These are phyloP conservation scores for Molossus alvarezi DNA, from an alignment of 2,797 vertebrate species.

Conservation along the genomic window DNA sequence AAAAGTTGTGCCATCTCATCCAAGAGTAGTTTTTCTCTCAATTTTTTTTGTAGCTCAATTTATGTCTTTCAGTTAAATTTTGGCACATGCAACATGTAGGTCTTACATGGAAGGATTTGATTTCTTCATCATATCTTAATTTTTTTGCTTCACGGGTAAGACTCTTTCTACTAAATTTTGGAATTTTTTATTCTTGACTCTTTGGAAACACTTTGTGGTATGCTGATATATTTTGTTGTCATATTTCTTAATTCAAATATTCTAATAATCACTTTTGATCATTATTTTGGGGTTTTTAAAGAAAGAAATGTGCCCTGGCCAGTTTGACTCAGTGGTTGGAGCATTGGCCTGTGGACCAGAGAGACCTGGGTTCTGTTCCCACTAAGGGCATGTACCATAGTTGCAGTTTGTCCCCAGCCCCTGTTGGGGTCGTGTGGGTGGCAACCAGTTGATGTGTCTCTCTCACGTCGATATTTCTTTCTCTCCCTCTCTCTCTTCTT, in stretches of 20 bases:
- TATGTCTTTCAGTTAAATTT: neutral
- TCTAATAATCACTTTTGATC: neutral
- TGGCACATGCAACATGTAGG: neutral
- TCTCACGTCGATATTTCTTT: too few relatives aligned
- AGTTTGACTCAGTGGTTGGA: too few relatives aligned
- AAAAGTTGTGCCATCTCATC: neutral
- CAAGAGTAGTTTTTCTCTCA: neutral
- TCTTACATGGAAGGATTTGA: neutral
- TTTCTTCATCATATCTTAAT: neutral
- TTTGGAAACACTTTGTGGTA: neutral
- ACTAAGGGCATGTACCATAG: too few relatives aligned
- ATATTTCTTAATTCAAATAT: constrained; percentile 25
- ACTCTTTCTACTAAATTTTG: neutral
- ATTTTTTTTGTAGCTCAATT: neutral
- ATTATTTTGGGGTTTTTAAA: neutral
- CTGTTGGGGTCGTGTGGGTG: too few relatives aligned
- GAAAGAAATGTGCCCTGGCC: too few relatives aligned
- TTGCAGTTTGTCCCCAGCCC: too few relatives aligned
- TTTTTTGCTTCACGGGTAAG: neutral
- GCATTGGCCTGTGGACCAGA: too few relatives aligned
- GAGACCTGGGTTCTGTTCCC: too few relatives aligned
- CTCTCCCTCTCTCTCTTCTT: too few relatives aligned
- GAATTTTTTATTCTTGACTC: neutral
- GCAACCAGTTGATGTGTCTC: too few relatives aligned
- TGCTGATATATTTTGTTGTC: neutral